Evolutionary conservation across 1,140 invertebrate genomes (phyloP).

Genomic region (Mercenaria mercenaria): DNA sequence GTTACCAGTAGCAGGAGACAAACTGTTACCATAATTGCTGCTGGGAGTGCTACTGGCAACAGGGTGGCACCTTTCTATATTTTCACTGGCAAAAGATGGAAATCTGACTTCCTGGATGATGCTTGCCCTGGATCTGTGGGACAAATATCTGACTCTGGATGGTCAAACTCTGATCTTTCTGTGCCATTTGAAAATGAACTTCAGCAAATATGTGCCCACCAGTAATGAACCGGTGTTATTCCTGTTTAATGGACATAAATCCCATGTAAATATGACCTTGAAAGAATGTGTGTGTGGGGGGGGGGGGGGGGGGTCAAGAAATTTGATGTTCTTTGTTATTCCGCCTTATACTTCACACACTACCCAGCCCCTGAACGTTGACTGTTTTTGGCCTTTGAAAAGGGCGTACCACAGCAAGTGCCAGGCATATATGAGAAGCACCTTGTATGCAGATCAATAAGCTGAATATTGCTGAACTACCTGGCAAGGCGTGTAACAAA

Average conservation of each 20-base stretch:
- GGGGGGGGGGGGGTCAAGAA: neutral
- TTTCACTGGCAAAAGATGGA: neutral
- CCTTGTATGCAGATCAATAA: neutral
- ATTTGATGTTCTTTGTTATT: slow-evolving; percentile 32
- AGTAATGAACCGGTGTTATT: neutral
- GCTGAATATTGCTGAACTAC: neutral
- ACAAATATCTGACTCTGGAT: neutral
- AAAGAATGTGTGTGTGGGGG: no score
- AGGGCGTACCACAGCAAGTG: no score
- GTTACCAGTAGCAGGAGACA: neutral
- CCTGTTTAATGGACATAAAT: slow-evolving; percentile 17
- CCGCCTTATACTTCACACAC: no score
- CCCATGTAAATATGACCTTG: neutral
- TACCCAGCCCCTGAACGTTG: no score
- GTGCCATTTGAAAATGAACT: neutral
- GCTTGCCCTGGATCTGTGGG: no score
- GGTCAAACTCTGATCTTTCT: slow-evolving; percentile 44
- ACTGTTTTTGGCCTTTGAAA: no score
- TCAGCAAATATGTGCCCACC: neutral
- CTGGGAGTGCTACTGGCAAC: neutral
- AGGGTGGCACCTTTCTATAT: neutral
- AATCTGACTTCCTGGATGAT: no score
- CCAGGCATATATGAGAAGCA: no score
- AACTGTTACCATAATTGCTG: no score
- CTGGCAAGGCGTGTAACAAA: slow-evolving; percentile 1